Conservation (phyloP, 2,797 vertebrate species). For the Arremon brunneinucha region DNA sequence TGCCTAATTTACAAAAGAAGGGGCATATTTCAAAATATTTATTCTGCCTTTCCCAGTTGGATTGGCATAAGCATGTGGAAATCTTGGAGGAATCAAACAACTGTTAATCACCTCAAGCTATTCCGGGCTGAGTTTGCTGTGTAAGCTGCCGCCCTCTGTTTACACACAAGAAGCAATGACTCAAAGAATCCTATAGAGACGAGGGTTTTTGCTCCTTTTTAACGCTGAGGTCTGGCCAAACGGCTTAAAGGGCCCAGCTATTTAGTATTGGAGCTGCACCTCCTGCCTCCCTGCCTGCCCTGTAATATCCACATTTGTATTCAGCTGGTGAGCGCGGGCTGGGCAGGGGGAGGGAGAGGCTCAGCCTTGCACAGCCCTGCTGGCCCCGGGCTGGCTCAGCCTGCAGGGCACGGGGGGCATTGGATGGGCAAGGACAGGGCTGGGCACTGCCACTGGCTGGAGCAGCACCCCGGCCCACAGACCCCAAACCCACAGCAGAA, state of each 20-base stretch:
- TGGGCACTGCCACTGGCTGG: fast-evolving
- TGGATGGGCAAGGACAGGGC: neutral
- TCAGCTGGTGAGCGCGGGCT: neutral
- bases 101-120: slow-evolving; percentile 61
- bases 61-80: slow-evolving; percentile 57
- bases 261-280: slow-evolving; percentile 63
- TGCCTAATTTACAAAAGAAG: slow-evolving; percentile 67
- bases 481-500: too few species aligned
- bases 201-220: neutral
- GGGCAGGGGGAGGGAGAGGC: neutral
- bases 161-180: slow-evolving; percentile 40
- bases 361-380: neutral
- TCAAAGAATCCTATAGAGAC: slow-evolving; percentile 53
- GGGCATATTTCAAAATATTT: slow-evolving; percentile 70
- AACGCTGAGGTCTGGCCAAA: slow-evolving; percentile 38
- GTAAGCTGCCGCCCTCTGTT: slow-evolving; percentile 69
- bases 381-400: neutral
- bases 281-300: neutral
- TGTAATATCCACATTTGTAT: slow-evolving; percentile 62
- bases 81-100: slow-evolving; percentile 60
- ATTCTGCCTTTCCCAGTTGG: slow-evolving; percentile 68
- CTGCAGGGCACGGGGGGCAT: fast-evolving
- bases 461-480: too few species aligned
- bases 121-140: slow-evolving; percentile 64
- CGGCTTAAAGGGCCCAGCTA: slow-evolving; percentile 56